Evolutionary conservation across 30 jellyfish, hydroid and myxozoan genomes (phyloP), one percentile per base, ranked within the genome.

Genomic region (Phacellophora camtschatica): DNA sequence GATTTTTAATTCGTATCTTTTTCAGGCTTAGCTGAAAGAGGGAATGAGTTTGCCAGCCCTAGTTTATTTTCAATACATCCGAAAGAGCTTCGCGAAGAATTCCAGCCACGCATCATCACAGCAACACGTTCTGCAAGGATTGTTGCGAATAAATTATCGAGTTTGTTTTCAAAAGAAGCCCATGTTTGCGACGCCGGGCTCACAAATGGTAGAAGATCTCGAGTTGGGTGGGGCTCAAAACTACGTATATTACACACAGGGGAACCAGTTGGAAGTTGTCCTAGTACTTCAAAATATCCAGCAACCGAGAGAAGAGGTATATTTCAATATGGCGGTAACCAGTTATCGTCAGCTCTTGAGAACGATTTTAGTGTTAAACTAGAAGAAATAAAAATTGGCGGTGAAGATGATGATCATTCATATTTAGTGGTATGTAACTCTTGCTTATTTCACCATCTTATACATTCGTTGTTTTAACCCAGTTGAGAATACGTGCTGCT

Each of bases 161-260:
- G 74, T 22, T 30, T 71, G 16, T 33, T 54, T 15, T 19, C 69
- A 12, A 82, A 57, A 34, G 82, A 82, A 36, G 66, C 33, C 66
- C 85, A 51, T 5, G 33, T 80, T 34, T 91, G 97, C 30, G 98
- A 92, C 71, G 92, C 98, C 41, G 89, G 90, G 12, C 71, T 92
- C 20, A 53, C 70, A 1, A 92, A 92, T 66, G 90, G 95, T 25
- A 80, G 98, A 9, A 55, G 95, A 20, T 77, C 37, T 73, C 90
- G 95, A 16, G 88, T 85, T 53, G 92, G 98, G 39, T 92, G 98
- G 98, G 72, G 67, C 46, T 81, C 89, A 59, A 54, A 71, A 20
- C 83, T 43, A 8, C 71, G 88, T 34, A 50, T 92, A 13, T 53
- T 85, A 24, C 98, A 84, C 50, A 49, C 59, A 32, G 95, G 95